These are phyloP conservation scores for Romanogobio albipinnatus DNA, from an alignment of 2,113 vertebrate species.

Conservation along the genomic window DNA sequence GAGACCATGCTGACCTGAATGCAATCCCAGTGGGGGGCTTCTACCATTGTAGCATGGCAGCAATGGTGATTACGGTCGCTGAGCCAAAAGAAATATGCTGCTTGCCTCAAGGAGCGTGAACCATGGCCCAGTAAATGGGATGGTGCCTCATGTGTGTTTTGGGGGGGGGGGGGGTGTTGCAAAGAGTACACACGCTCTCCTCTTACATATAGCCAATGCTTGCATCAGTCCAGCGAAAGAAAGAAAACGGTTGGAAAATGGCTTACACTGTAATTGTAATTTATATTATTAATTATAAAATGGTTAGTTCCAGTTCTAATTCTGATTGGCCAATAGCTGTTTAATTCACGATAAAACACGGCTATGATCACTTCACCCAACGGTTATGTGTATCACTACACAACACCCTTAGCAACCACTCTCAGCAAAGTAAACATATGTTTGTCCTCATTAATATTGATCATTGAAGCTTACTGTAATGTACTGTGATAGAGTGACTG, in stretches of 20 bases:
- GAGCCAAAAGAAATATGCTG: conserved; percentile 51
- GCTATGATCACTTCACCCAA: too few relatives aligned
- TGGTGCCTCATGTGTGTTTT: conserved; percentile 1
- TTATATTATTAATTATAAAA: background rate
- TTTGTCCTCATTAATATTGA: too few relatives aligned
- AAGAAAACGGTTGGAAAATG: background rate
- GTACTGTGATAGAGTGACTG: too few relatives aligned
- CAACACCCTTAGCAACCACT: too few relatives aligned
- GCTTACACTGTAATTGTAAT: background rate
- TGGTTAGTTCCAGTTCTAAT: too few relatives aligned
- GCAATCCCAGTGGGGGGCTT: conserved; percentile 44
- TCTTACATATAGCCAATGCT: conserved; percentile 55
- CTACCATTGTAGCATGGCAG: conserved; percentile 49
- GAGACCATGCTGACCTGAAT: conserved; percentile 49
- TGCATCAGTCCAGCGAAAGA: background rate
- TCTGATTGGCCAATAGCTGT: too few relatives aligned
- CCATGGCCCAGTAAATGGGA: conserved; percentile 45
- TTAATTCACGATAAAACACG: too few relatives aligned
- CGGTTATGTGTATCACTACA: too few relatives aligned
- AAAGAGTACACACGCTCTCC: conserved; percentile 55
- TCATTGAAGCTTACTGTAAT: too few relatives aligned
- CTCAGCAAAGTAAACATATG: too few relatives aligned
- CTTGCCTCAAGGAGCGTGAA: conserved; percentile 51
- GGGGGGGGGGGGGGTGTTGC: conserved; percentile 49
- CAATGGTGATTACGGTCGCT: conserved; percentile 27